Base-by-base conservation (phyloP, 2,888 invertebrate genomes). In the Acronicta alni region DNA sequence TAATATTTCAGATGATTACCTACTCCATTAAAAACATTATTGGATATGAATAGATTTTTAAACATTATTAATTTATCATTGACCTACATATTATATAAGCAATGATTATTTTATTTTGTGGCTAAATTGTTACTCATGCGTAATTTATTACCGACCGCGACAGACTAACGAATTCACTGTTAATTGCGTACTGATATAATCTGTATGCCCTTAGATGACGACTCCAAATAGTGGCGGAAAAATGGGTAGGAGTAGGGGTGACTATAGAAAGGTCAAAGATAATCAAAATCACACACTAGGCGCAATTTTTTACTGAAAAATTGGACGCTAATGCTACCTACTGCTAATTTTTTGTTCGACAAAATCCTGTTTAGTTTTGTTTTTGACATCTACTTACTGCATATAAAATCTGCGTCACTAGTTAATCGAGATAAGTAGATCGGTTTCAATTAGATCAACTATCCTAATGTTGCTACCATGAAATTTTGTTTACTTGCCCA, bases 121-220 rank as follows among this genome's bases (percentile, higher is more conserved):
- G 17, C 59, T 72, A 47, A 42, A 55, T 72, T 71, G 67, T 44
- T 14, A 52, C 42, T 39, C 35, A 17, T n/a, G 17, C 37, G 64
- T 53, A 38, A 37, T 30, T 6, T 47, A 56, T 51, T 30, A 30
- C 12, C 12, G 12, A 30, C 30, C 30, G 30, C 12, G 42, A 43
- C 55, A 3, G 43, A 56, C 46, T 26, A 62, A 68, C 48, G 7
- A 26, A 32, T 3, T 32, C 8, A 16, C 16, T 48, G 30, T 30
- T 51, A 3, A 10, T 39, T 17, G 32, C 32, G 32, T 35, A 39
- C n/a, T 37, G 26, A 30, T 47, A 15, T 38, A 1, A 42, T 39
- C 39, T 60, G 20, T 61, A 1, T 30, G 38, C 15, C 48, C n/a
- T 32, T 14, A 65, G 62, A 32, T 53, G 44, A 48, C 30, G 26